Conservation (phyloP, 2,113 vertebrate species). For the Rhynchopsitta pachyrhyncha region DNA sequence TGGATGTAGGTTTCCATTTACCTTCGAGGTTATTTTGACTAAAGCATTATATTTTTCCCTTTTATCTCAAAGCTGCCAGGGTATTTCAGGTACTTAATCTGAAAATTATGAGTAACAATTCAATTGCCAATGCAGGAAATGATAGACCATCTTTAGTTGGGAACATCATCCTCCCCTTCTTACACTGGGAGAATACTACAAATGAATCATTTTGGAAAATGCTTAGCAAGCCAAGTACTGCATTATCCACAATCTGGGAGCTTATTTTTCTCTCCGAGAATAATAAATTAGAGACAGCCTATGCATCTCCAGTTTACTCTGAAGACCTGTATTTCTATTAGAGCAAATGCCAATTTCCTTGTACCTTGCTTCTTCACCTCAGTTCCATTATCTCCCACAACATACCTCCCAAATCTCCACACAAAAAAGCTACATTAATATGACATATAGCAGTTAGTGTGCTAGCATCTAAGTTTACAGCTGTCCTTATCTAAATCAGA, state of each 20-base stretch:
- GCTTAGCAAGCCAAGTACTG: not conserved
- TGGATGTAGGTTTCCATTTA: not conserved
- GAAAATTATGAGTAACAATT: not conserved
- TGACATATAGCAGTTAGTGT: not conserved
- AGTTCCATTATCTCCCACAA: not conserved
- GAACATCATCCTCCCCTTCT: not conserved
- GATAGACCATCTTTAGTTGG: not conserved
- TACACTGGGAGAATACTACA: not conserved
- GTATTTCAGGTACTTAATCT: not conserved
- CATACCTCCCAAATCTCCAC: not conserved
- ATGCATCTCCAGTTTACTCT: not conserved
- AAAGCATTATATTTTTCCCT: not conserved
- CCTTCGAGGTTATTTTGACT: conserved; percentile 19
- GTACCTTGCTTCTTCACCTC: not conserved
- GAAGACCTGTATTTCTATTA: not conserved
- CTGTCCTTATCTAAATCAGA: not conserved
- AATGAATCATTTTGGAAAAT: not conserved
- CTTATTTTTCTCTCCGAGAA: not conserved
- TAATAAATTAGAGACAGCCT: not conserved
- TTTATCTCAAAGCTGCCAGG: not conserved
- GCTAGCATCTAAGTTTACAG: not conserved
- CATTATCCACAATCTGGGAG: not conserved
- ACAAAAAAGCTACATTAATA: not conserved
- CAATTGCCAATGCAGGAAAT: not conserved
- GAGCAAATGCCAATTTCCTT: not conserved